phyloP scores from a whole-genome alignment of 1,140 invertebrate genomes.

The Bombus confusus region DNA sequence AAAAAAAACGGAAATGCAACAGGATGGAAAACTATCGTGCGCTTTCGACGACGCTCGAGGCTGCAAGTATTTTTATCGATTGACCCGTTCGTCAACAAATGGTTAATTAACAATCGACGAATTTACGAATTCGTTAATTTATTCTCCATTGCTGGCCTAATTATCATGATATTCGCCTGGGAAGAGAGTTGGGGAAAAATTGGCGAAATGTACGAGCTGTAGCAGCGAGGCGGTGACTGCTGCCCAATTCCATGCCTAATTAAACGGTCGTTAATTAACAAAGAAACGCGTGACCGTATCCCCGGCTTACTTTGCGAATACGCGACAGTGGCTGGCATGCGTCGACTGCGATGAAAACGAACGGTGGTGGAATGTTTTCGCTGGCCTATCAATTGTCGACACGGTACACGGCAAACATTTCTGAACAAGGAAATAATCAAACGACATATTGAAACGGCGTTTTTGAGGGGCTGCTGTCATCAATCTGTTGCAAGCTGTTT shows the following conservation, averaged over 20 bases:
- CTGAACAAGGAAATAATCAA: slow-evolving; percentile 3
- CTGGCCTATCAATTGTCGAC: slow-evolving; percentile 28
- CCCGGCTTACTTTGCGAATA: slow-evolving; percentile 12
- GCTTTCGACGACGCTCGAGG: slow-evolving; percentile 27
- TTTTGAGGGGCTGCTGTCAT: background rate
- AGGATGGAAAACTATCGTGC: slow-evolving; percentile 12
- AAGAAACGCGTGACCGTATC: slow-evolving; percentile 24
- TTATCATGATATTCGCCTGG: slow-evolving; percentile 39
- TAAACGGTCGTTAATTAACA: slow-evolving; percentile 53
- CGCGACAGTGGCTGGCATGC: background rate
- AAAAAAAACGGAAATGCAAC: background rate
- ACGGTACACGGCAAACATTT: background rate
- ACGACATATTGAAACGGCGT: background rate
- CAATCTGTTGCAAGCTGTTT: no score
- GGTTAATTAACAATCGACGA: slow-evolving; percentile 58
- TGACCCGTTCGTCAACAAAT: background rate
- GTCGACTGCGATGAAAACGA: background rate
- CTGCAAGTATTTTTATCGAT: slow-evolving; percentile 6
- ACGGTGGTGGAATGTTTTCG: slow-evolving; percentile 8
- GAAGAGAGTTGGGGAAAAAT: slow-evolving; percentile 14
- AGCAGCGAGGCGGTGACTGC: background rate
- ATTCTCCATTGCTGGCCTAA: slow-evolving; percentile 56
- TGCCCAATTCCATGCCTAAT: slow-evolving; percentile 34
- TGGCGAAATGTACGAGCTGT: slow-evolving; percentile 33
- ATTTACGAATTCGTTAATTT: slow-evolving; percentile 36